Evolutionary conservation across 2,888 invertebrate genomes (phyloP).

Genomic region (Tetrapedia diversipes): DNA sequence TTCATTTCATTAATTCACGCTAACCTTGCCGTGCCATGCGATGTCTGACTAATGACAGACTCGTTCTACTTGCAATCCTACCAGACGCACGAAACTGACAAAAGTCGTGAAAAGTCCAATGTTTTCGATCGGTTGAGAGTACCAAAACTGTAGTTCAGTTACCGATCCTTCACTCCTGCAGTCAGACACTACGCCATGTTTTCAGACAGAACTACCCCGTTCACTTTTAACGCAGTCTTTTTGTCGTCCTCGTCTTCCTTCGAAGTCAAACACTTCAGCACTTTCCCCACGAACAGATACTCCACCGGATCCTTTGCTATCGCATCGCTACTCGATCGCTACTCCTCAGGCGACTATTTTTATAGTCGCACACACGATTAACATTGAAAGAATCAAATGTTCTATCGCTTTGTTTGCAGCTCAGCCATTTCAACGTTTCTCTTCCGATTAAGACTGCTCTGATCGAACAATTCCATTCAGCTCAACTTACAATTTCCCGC

Average conservation of each 20-base stretch:
- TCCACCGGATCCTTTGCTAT: not conserved
- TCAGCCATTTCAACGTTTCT: not conserved
- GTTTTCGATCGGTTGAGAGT: too few relatives aligned
- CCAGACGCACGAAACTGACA: too few relatives aligned
- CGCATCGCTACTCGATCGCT: not conserved
- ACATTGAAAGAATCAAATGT: constrained; percentile 14
- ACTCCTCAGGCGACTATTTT: constrained; percentile 1
- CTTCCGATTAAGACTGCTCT: not conserved
- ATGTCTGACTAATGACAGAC: not conserved
- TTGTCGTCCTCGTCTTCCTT: not conserved
- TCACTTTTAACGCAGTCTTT: too few relatives aligned
- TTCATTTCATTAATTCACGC: not conserved
- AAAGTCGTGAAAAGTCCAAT: too few relatives aligned
- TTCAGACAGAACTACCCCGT: constrained; percentile 5
- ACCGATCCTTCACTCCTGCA: not conserved
- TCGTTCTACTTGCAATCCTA: constrained; percentile 2
- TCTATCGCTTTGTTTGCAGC: constrained; percentile 7
- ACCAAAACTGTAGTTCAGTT: not conserved
- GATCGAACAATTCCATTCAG: not conserved
- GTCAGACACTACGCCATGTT: not conserved
- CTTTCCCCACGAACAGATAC: constrained; percentile 4
- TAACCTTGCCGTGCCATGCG: not conserved
- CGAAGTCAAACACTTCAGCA: constrained; percentile 16
- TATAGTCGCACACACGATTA: constrained; percentile 21
- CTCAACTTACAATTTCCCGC: not conserved